Evolutionary conservation across 2,888 invertebrate genomes (phyloP), one percentile per base, ranked within the genome.

Genomic region (Clitarchus hookeri): DNA sequence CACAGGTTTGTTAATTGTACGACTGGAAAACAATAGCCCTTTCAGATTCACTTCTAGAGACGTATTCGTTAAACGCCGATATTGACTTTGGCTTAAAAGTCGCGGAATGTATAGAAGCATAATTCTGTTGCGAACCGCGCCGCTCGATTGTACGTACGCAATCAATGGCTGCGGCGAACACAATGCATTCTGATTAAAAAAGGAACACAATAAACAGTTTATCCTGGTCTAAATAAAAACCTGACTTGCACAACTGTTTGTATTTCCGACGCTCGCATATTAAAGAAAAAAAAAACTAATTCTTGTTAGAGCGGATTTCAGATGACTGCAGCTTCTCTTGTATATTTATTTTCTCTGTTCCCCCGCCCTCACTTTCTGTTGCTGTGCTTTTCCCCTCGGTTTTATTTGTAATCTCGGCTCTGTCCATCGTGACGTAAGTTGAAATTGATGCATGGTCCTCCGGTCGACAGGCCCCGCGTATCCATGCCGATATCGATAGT

Each of bases 171-270:
- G 8, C 65, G 65, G 6, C 65, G 12, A 65, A 65, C 19, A 65
- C 65, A 65, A 19, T 65, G 65, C 65, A 3, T 65, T 65, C n/a
- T 1, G 23, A 65, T 65, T 65, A 65, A 65, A n/a, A 19, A 65
- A 65, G 65, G n/a, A 65, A 65, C 65, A 65, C 65, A 65, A 65
- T 65, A n/a, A 65, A 65, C 65, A 65, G 65, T 65, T 65, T 65
- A 65, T 19, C n/a, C 65, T 23, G 16, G 65, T 65, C 65, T 19
- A n/a, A n/a, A 65, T 65, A 23, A 65, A 65, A 65, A 65, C 65
- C 65, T 23, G 23, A 23, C 13, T n/a, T 65, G 8, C n/a, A 8
- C n/a, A 65, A 65, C 65, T 65, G 65, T 19, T 8, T 23, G 65
- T 65, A 23, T 19, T 65, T n/a, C 65, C n/a, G 65, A 65, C 65